phyloP scores from a whole-genome alignment of 2,888 invertebrate species.

The Pelosia muscerda region DNA sequence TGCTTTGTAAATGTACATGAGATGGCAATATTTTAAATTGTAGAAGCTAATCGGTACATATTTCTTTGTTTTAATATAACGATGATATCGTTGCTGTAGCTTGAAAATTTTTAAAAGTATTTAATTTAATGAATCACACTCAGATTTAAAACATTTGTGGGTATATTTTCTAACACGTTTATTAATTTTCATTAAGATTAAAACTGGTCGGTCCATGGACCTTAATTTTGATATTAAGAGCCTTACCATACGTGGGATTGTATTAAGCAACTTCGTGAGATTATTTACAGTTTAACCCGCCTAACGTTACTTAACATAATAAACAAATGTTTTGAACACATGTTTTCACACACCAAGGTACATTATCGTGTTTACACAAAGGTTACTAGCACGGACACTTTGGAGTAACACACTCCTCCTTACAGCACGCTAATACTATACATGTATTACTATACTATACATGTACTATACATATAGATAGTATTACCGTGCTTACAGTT shows the following conservation, averaged over 20 bases:
- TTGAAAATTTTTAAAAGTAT: background rate
- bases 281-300: constrained; percentile 12
- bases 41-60: no score
- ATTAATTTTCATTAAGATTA: background rate
- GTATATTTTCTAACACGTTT: background rate
- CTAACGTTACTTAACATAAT: constrained; percentile 8
- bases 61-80: background rate
- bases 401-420: constrained; percentile 6
- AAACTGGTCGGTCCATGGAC: background rate
- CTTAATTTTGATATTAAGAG: background rate
- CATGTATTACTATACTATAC: no score
- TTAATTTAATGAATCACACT: background rate
- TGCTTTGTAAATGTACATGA: background rate
- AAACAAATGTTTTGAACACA: constrained; percentile 18
- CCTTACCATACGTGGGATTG: constrained; percentile 8
- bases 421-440: no score
- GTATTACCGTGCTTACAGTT: no score
- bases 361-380: constrained; percentile 27
- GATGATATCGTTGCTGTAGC: no score
- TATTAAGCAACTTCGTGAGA: constrained; percentile 10
- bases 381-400: background rate
- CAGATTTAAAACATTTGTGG: background rate
- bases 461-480: no score
- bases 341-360: constrained; percentile 17
- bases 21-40: no score